A percentile compares a stretch with the other conserved stretches of the same genome.
These are phyloP conservation scores for Hepsetus odoe DNA, from an alignment of 2,113 vertebrate species.

Conservation along the genomic window DNA sequence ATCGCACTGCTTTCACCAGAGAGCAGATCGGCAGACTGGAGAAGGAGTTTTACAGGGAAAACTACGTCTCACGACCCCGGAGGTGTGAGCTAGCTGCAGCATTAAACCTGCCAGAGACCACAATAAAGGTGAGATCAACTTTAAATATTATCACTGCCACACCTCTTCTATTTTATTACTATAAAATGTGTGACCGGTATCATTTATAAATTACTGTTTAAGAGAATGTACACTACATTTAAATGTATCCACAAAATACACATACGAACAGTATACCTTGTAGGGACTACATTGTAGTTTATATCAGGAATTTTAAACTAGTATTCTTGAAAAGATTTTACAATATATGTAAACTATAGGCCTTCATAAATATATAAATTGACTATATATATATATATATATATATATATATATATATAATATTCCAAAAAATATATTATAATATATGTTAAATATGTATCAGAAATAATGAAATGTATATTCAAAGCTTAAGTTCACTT, in stretches of 20 bases:
- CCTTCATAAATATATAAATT: too few relatives aligned
- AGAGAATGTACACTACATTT: neutral
- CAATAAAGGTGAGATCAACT: slow-evolving; percentile 86
- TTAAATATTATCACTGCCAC: neutral
- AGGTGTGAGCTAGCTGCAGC: slow-evolving; percentile 95
- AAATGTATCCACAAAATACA: neutral
- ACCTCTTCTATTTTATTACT: neutral
- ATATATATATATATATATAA: too few relatives aligned
- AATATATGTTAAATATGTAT: neutral
- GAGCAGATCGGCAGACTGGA: slow-evolving; percentile 89
- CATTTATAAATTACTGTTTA: neutral
- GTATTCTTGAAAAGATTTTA: too few relatives aligned
- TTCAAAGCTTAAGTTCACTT: too few relatives aligned
- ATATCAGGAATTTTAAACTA: too few relatives aligned
- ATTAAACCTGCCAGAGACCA: slow-evolving; percentile 95
- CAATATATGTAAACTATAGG: too few relatives aligned
- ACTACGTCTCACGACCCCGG: slow-evolving; percentile 91
- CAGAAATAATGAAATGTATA: neutral
- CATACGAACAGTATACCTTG: neutral
- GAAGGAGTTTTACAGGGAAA: slow-evolving; percentile 93
- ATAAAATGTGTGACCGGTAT: neutral
- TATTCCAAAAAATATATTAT: too few relatives aligned
- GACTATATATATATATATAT: too few relatives aligned
- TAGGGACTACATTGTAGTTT: too few relatives aligned
- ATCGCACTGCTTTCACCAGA: slow-evolving; percentile 89